Evolutionary conservation across 2,113 vertebrate species (phyloP).

Genomic region (Hiodon tergisus): DNA sequence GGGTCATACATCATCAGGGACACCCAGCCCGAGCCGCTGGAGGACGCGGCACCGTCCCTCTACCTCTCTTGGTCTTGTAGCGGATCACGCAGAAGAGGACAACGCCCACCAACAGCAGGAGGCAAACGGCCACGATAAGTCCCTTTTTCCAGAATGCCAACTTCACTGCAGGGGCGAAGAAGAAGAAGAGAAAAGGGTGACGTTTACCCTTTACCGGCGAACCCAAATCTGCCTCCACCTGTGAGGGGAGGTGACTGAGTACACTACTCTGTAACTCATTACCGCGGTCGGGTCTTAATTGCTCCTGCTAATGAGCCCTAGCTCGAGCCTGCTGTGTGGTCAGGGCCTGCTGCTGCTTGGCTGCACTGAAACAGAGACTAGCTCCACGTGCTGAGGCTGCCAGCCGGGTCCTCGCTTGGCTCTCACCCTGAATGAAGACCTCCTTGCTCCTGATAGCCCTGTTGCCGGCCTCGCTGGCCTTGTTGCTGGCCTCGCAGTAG

Average conservation of each 20-base stretch:
- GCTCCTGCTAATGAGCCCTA: background rate
- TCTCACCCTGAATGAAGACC: constrained; percentile 43
- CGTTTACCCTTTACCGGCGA: background rate
- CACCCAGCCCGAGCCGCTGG: constrained; percentile 43
- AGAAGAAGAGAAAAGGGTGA: constrained; percentile 1
- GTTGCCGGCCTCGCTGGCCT: constrained; percentile 23
- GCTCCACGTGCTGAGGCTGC: too few species aligned
- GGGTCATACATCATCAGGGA: constrained; percentile 47
- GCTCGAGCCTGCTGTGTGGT: background rate
- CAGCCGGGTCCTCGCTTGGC: background rate
- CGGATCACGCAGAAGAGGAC: constrained; percentile 35
- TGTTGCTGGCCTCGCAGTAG: constrained; percentile 55
- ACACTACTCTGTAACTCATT: background rate
- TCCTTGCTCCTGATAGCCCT: background rate
- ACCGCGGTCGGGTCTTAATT: background rate
- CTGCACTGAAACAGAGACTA: background rate
- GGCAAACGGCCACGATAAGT: constrained; percentile 39
- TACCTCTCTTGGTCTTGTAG: constrained; percentile 61
- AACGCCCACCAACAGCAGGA: constrained; percentile 37
- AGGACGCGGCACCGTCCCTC: constrained; percentile 49
- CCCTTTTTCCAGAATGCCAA: constrained; percentile 61
- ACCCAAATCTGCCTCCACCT: background rate
- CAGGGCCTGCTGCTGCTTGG: background rate
- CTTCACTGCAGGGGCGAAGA: constrained; percentile 42
- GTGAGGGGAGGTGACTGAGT: background rate